Conservation (phyloP, 2,888 invertebrate species). For the Agapetus fuscipes region DNA sequence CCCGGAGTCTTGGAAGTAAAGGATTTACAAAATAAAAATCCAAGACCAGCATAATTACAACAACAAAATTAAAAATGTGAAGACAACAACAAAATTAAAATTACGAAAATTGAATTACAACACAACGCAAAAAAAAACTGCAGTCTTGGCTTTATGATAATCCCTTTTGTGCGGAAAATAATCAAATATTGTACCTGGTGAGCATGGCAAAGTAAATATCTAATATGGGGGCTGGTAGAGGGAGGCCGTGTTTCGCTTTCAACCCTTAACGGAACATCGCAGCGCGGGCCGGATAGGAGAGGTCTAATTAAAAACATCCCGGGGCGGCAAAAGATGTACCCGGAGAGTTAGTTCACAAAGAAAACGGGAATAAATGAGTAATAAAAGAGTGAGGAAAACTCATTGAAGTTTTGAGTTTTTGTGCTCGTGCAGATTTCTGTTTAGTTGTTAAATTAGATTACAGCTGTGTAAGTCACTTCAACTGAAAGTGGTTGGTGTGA, state of each 20-base stretch:
- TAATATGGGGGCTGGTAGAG: slow-evolving; percentile 3
- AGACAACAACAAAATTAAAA: no score
- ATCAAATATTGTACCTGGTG: slow-evolving; percentile 2
- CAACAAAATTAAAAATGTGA: no score
- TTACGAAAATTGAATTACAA: no score
- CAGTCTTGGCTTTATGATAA: slow-evolving; percentile 1
- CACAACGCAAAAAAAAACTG: not conserved
- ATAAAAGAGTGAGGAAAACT: slow-evolving; percentile 8
- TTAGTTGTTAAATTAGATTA: no score
- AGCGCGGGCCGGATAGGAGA: slow-evolving; percentile 6
- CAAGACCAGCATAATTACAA: no score
- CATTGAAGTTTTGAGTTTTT: slow-evolving; percentile 12
- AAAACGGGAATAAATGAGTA: slow-evolving; percentile 6
- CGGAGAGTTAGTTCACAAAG: slow-evolving; percentile 9
- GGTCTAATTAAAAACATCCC: slow-evolving; percentile 17
- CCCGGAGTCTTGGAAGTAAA: no score
- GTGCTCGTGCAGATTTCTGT: slow-evolving; percentile 10
- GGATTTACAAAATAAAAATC: no score
- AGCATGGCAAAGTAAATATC: slow-evolving; percentile 7
- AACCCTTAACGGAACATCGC: slow-evolving; percentile 3
- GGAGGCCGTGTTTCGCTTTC: no score
- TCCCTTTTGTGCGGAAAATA: slow-evolving; percentile 1
- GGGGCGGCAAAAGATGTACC: slow-evolving; percentile 11
- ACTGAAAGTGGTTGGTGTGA: no score
- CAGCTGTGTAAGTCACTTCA: no score